Evolutionary conservation across 2,797 vertebrate genomes (phyloP).

Genomic region (Echeneis naucrates): DNA sequence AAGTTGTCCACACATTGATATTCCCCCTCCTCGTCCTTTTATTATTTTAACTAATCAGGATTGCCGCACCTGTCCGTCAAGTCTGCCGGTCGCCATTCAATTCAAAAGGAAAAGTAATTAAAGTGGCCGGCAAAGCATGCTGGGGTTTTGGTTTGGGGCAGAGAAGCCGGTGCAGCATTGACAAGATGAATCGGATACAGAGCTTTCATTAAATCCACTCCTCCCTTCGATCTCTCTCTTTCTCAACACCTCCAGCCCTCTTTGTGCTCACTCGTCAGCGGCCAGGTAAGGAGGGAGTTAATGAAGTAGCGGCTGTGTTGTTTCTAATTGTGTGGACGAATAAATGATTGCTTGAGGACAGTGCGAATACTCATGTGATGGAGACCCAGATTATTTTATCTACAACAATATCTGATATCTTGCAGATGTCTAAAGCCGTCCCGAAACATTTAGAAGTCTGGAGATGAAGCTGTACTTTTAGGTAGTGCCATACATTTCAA

Average conservation of each 20-base stretch:
- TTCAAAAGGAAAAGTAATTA: slow-evolving; percentile 80
- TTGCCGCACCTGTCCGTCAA: slow-evolving; percentile 84
- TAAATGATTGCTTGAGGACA: slow-evolving; percentile 73
- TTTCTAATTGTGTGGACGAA: slow-evolving; percentile 73
- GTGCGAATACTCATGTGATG: slow-evolving; percentile 45
- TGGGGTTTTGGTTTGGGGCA: slow-evolving; percentile 80
- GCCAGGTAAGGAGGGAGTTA: slow-evolving; percentile 76
- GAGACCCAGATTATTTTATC: slow-evolving; percentile 47
- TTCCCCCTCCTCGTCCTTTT: slow-evolving; percentile 64
- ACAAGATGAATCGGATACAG: slow-evolving; percentile 81
- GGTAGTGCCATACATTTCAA: slow-evolving; percentile 17
- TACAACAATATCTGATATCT: slow-evolving; percentile 51
- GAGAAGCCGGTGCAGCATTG: slow-evolving; percentile 68
- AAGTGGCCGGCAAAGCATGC: slow-evolving; percentile 80
- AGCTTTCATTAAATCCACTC: slow-evolving; percentile 79
- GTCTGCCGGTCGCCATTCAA: slow-evolving; percentile 64
- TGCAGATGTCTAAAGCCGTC: slow-evolving; percentile 25
- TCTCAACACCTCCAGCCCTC: slow-evolving; percentile 73
- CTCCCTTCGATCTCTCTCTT: slow-evolving; percentile 29
- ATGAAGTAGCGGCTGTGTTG: slow-evolving; percentile 57
- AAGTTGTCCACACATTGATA: slow-evolving; percentile 69
- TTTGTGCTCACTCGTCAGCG: slow-evolving; percentile 58
- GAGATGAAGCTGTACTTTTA: slow-evolving; percentile 3
- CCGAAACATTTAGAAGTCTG: slow-evolving; percentile 8
- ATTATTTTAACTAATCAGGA: slow-evolving; percentile 87